Conservation (phyloP, 2,888 invertebrate genomes). For the Synergus gifuensis region DNA sequence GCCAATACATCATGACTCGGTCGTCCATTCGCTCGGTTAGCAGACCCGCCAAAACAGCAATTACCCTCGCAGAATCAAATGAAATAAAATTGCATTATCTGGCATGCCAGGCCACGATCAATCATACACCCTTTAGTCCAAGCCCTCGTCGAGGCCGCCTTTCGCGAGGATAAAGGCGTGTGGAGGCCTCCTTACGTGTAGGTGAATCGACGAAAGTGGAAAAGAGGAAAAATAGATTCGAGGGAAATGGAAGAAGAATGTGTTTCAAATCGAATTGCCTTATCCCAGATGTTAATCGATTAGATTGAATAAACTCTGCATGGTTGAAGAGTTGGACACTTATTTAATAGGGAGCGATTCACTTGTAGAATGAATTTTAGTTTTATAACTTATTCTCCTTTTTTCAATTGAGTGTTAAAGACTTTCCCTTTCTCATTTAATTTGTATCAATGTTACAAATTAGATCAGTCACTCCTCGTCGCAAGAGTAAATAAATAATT, state of each 20-base stretch:
- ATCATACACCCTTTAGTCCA: constrained; percentile 73
- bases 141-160: constrained; percentile 50
- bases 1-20: constrained; percentile 74
- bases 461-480: constrained; percentile 5
- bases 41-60: constrained; percentile 76
- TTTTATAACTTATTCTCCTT: not conserved
- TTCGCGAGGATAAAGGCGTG: constrained; percentile 46
- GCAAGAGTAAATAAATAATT: not conserved
- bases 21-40: constrained; percentile 68
- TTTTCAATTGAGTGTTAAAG: not conserved
- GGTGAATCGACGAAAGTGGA: constrained; percentile 18
- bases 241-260: constrained; percentile 13
- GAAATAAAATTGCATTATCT: constrained; percentile 78
- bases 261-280: constrained; percentile 16
- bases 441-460: constrained; percentile 6
- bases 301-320: not conserved
- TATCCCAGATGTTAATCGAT: constrained; percentile 1
- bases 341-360: not conserved
- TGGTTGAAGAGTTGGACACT: not conserved
- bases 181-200: constrained; percentile 40
- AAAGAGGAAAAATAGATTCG: constrained; percentile 18
- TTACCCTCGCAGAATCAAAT: constrained; percentile 76
- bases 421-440: not conserved
- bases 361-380: no score
- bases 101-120: constrained; percentile 76